phyloP scores from a whole-genome alignment of 2,888 invertebrate genomes.

The Sesia apiformis region DNA sequence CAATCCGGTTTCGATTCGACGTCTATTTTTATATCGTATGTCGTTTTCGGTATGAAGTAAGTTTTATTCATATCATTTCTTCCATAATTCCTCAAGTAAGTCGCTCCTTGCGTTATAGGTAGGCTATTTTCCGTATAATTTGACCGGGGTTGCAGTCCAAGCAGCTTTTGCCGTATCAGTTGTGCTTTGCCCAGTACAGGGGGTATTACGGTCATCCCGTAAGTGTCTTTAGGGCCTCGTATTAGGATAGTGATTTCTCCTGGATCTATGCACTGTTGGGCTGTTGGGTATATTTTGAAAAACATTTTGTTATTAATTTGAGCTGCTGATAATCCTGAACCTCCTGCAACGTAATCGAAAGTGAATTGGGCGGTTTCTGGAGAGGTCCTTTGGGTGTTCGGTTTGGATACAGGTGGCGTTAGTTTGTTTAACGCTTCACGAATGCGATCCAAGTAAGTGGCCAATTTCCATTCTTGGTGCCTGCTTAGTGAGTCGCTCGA shows the following conservation, averaged over 20 bases:
- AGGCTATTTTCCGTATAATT: slow-evolving; percentile 50
- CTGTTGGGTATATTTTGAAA: slow-evolving; percentile 75
- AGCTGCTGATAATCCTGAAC: slow-evolving; percentile 75
- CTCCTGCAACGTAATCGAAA: slow-evolving; percentile 73
- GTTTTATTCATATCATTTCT: slow-evolving; percentile 64
- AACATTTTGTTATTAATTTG: slow-evolving; percentile 69
- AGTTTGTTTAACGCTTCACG: slow-evolving; percentile 57
- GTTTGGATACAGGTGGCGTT: slow-evolving; percentile 52
- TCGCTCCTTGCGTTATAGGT: slow-evolving; percentile 59
- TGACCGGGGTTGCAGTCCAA: slow-evolving; percentile 49
- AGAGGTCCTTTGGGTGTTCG: slow-evolving; percentile 43
- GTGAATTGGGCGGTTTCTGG: slow-evolving; percentile 53
- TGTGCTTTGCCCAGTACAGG: slow-evolving; percentile 65
- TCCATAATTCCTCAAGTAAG: slow-evolving; percentile 57
- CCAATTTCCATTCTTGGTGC: slow-evolving; percentile 72
- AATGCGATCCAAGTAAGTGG: slow-evolving; percentile 66
- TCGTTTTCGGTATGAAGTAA: slow-evolving; percentile 61
- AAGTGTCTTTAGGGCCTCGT: slow-evolving; percentile 60
- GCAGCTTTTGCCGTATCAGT: slow-evolving; percentile 53
- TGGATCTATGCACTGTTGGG: slow-evolving; percentile 61
- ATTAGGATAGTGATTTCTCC: slow-evolving; percentile 64
- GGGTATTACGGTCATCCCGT: slow-evolving; percentile 56
- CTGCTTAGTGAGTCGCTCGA: slow-evolving; percentile 56
- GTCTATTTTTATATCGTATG: slow-evolving; percentile 68
- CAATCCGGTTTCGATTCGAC: slow-evolving; percentile 59